Conservation (phyloP, 2,888 invertebrate species). For the Danaus chrysippus region DNA sequence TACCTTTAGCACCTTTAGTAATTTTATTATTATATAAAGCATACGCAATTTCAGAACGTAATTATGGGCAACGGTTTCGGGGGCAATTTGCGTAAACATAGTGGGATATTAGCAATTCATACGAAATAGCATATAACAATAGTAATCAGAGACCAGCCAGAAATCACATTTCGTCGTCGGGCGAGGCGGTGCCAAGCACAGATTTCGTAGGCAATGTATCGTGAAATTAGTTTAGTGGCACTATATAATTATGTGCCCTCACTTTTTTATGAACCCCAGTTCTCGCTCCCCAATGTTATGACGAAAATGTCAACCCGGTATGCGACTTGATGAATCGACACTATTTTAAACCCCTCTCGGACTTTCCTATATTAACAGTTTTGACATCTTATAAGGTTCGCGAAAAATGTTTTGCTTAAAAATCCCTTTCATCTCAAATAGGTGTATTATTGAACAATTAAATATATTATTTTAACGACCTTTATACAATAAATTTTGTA, state of each 20-base stretch:
- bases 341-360: conserved; percentile 59
- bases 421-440: no score
- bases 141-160: conserved; percentile 71
- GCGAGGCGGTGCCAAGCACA: conserved; percentile 75
- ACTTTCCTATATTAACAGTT: conserved; percentile 17
- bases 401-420: background rate
- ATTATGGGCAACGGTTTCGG: conserved; percentile 26
- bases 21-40: conserved; percentile 9
- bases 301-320: conserved; percentile 75
- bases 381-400: conserved; percentile 1
- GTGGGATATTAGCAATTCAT: conserved; percentile 69
- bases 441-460: no score
- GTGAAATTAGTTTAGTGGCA: conserved; percentile 79
- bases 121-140: conserved; percentile 72
- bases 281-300: conserved; percentile 61
- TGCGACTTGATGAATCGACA: conserved; percentile 77
- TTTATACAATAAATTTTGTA: no score
- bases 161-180: conserved; percentile 68
- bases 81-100: conserved; percentile 50
- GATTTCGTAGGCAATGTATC: conserved; percentile 78
- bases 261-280: conserved; percentile 69
- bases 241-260: conserved; percentile 77
- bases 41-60: conserved; percentile 3
- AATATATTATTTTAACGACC: no score
- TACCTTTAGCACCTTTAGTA: conserved; percentile 7